Conservation (phyloP, 2,113 vertebrate species). For the Saccopteryx bilineata region DNA sequence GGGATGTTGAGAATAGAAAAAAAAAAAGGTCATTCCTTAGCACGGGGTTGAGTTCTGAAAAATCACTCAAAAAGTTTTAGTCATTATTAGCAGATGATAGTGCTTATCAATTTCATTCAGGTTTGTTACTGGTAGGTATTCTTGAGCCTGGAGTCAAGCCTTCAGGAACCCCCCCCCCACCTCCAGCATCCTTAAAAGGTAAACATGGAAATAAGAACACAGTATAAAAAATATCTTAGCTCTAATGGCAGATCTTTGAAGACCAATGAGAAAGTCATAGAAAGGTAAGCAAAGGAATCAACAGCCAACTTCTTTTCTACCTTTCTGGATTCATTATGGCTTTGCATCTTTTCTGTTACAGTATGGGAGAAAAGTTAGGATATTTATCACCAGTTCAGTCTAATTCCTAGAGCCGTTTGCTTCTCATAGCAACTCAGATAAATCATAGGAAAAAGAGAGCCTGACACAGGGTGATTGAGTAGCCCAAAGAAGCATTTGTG, state of each 20-base stretch:
- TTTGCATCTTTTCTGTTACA: not conserved
- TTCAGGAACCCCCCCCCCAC: not conserved
- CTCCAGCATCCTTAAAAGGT: not conserved
- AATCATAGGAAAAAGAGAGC: not conserved
- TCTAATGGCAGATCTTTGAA: constrained; percentile 5
- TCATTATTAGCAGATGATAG: not conserved
- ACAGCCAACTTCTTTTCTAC: not conserved
- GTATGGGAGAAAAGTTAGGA: not conserved
- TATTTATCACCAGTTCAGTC: not conserved
- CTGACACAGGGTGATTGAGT: not conserved
- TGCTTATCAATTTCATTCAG: not conserved
- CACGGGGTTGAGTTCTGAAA: not conserved
- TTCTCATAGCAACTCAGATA: not conserved
- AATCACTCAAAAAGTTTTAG: not conserved
- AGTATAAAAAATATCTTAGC: not conserved
- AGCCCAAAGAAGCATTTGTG: not conserved
- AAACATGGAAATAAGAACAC: not conserved
- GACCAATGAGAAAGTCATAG: constrained; percentile 29
- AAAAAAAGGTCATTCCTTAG: not conserved
- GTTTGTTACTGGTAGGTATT: not conserved
- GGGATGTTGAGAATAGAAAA: not conserved
- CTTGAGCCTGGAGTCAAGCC: not conserved
- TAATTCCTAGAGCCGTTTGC: not conserved
- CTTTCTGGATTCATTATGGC: not conserved
- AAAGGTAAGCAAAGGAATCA: not conserved